Conservation (phyloP, 2,888 invertebrate species). For the Hypsopygia costalis region DNA sequence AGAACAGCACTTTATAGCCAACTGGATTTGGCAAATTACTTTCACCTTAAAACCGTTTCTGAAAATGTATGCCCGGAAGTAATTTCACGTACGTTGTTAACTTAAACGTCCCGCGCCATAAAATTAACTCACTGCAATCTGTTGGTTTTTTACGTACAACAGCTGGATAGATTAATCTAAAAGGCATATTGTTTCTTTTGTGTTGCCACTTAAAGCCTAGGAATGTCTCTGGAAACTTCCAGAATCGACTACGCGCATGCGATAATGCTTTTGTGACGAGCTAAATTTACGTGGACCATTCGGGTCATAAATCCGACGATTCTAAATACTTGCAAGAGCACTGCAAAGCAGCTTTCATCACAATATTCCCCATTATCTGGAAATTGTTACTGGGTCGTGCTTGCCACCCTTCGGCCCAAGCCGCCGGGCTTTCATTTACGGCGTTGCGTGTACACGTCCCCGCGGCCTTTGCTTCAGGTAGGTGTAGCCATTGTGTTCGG, state of each 20-base stretch:
- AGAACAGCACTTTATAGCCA: conserved; percentile 37
- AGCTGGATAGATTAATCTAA: conserved; percentile 41
- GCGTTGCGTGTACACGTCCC: conserved; percentile 75
- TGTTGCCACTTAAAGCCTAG: conserved; percentile 38
- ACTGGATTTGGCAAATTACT: conserved; percentile 54
- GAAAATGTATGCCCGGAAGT: conserved; percentile 54
- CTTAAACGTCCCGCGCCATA: conserved; percentile 50
- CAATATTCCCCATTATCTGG: conserved; percentile 76
- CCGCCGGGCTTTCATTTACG: conserved; percentile 71
- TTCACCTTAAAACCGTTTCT: conserved; percentile 50
- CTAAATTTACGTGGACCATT: conserved; percentile 61
- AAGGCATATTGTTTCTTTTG: conserved; percentile 51
- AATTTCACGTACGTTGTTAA: conserved; percentile 59
- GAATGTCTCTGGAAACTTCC: no score
- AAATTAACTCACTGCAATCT: conserved; percentile 54
- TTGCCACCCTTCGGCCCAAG: conserved; percentile 62
- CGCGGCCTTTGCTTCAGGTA: conserved; percentile 74
- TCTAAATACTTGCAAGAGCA: conserved; percentile 72
- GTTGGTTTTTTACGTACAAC: conserved; percentile 41
- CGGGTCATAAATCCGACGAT: conserved; percentile 62
- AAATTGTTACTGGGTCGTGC: conserved; percentile 74
- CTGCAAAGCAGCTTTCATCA: conserved; percentile 71
- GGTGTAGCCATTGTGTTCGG: conserved; percentile 73
- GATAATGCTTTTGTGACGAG: conserved; percentile 57
- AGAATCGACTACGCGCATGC: no score